Base-by-base conservation (phyloP, 30 jellyfish, hydroid and myxozoan species). In the Rhopilema esculentum region DNA sequence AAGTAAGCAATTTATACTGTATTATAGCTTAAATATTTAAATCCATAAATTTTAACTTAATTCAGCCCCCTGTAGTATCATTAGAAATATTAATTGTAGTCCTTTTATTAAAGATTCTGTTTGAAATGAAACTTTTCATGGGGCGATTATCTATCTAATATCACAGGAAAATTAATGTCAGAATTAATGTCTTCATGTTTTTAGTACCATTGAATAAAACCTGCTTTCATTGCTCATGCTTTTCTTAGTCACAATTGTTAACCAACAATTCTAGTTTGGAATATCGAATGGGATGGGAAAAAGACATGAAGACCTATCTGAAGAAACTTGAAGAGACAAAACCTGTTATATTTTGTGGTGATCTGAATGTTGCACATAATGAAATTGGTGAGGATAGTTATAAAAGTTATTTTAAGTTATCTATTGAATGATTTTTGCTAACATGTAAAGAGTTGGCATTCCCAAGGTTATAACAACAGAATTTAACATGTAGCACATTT, bases 291-390 rank as follows among this genome's bases (percentile, higher is more conserved):
- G 77, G 27, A 17, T 96, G 99, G 99, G 97, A 96, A 31, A 63
- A 64, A 27, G 98, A 79, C 61, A 69, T 96, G 89, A 85, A 92
- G 81, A 67, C 22, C 15, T 86, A 85, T 85, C 51, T 92, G 72
- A 78, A 86, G 61, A 48, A 82, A 20, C 86, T 96, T 28, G 96
- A 96, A 49, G 53, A 79, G n/a, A 65, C 29, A 62, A 96, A 96
- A 40, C 99, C 97, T 9, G 98, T 96, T 20, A 85, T 96, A 8
- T 82, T 85, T 64, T 92, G 98, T 89, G 99, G 99, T 17, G 99
- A 96, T 76, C 28, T 96, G 80, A 96, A 96, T 88, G 99, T 96
- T 0, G 99, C 99, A n/a, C 99, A 96, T 71, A 69, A 77, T 1
- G 99, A 96, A 72, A 90, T 96, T 16, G 99, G 99, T 96, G 79